phyloP scores from a whole-genome alignment of 2,113 vertebrate genomes.

The Dasyprocta punctata region DNA sequence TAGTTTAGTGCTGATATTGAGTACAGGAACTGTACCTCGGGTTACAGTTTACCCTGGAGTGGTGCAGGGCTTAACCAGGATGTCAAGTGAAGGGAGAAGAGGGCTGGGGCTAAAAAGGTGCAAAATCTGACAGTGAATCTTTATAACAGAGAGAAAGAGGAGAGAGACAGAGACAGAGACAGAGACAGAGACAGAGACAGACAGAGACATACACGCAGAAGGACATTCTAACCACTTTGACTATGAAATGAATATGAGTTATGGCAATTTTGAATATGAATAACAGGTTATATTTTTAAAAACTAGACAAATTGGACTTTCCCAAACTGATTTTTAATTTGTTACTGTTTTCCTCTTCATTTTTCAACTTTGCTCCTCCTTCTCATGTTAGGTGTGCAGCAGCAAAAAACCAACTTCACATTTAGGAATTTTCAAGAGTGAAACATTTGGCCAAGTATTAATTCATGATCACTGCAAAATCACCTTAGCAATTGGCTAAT shows the following conservation, averaged over 20 bases:
- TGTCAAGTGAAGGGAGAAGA: background rate
- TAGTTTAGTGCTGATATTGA: background rate
- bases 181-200: background rate
- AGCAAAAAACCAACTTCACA: background rate
- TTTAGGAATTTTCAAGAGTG: background rate
- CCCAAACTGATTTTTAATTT: background rate
- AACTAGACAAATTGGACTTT: background rate
- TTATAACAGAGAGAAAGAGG: background rate
- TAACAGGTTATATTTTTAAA: background rate
- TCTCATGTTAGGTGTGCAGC: background rate
- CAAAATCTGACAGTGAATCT: background rate
- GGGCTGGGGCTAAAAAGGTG: background rate
- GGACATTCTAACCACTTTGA: slow-evolving; percentile 5
- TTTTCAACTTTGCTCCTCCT: background rate
- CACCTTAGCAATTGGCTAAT: background rate
- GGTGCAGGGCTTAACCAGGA: background rate
- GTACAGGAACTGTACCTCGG: too few species aligned
- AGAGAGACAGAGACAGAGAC: background rate
- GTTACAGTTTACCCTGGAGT: background rate
- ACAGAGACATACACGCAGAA: background rate
- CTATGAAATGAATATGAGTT: background rate
- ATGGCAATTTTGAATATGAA: background rate
- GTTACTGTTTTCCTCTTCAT: slow-evolving; percentile 14
- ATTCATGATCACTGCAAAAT: background rate
- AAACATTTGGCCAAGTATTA: background rate